Conservation (phyloP, 2,797 vertebrate genomes). For the Harpagifer antarcticus region DNA sequence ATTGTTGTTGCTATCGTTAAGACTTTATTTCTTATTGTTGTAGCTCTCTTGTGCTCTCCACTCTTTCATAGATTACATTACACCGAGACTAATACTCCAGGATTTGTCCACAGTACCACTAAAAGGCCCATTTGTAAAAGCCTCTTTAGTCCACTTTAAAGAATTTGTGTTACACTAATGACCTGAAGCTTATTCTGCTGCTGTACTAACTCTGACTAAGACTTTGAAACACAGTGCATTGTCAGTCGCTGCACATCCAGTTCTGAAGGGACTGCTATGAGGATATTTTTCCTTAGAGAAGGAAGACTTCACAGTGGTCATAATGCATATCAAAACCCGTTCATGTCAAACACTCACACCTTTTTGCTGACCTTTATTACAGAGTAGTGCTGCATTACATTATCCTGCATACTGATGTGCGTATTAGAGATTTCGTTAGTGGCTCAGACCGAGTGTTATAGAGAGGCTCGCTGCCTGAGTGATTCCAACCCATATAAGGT, state of each 20-base stretch:
- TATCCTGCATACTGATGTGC: constrained; percentile 5
- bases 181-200: neutral
- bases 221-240: neutral
- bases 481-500: constrained; percentile 46
- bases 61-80: neutral
- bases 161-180: neutral
- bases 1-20: neutral
- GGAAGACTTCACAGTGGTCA: constrained; percentile 3
- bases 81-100: neutral
- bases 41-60: neutral
- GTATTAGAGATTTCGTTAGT: constrained; percentile 21
- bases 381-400: neutral
- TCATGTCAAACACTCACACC: constrained; percentile 6
- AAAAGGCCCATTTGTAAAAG: neutral
- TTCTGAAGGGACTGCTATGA: neutral
- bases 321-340: constrained; percentile 8
- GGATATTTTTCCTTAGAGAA: constrained; percentile 11
- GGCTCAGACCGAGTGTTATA: constrained; percentile 19
- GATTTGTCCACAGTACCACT: neutral
- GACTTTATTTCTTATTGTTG: neutral
- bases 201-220: neutral
- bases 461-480: constrained; percentile 3
- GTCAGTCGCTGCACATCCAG: neutral
- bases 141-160: neutral
- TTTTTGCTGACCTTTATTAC: constrained; percentile 6